Conservation (phyloP, 2,113 vertebrate genomes). For the Nycticorax nycticorax region DNA sequence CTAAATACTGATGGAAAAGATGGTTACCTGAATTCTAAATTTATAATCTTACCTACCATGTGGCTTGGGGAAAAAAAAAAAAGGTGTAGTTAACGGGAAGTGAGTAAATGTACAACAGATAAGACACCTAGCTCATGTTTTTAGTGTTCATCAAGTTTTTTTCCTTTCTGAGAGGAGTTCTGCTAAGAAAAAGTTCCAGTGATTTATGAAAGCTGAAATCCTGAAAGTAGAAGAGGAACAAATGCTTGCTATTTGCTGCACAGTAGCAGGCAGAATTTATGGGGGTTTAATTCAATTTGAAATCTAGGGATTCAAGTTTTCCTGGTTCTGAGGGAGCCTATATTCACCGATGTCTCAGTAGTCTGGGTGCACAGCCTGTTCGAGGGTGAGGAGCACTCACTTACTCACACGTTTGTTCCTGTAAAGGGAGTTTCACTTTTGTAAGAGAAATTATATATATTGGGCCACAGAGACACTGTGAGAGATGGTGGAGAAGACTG, state of each 20-base stretch:
- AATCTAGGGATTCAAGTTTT: neutral
- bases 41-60: neutral
- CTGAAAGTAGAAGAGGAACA: neutral
- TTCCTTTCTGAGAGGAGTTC: neutral
- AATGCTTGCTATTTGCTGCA: neutral
- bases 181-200: neutral
- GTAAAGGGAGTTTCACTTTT: neutral
- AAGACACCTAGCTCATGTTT: neutral
- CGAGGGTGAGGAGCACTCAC: neutral
- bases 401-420: neutral
- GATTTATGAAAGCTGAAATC: neutral
- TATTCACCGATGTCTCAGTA: neutral
- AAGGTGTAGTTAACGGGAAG: neutral
- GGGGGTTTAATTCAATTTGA: neutral
- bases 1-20: neutral
- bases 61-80: neutral
- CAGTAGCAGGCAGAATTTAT: neutral
- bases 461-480: neutral
- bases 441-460: neutral
- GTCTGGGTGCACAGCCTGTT: neutral
- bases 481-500: neutral
- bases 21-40: neutral
- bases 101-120: neutral
- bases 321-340: neutral
- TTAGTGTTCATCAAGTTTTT: neutral